phyloP scores from a whole-genome alignment of 2,113 vertebrate species.

The Pterocles gutturalis region DNA sequence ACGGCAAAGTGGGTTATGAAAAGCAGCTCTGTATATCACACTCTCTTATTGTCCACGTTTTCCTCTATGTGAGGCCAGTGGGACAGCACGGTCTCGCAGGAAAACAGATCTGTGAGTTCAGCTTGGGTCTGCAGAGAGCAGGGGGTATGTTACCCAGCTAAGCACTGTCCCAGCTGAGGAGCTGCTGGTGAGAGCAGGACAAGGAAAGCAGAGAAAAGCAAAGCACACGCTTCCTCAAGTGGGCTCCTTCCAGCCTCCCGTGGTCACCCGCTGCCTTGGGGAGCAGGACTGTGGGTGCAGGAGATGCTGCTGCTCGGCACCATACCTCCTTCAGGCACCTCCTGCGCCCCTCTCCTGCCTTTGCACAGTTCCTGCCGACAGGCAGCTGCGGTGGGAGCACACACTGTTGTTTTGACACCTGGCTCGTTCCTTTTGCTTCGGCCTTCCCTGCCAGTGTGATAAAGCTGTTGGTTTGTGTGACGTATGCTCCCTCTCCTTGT shows the following conservation, averaged over 20 bases:
- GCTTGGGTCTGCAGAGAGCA: neutral
- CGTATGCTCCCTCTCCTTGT: neutral
- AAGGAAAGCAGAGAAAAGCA: neutral
- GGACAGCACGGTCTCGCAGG: neutral
- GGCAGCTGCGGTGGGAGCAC: neutral
- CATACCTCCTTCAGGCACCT: neutral
- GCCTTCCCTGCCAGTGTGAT: neutral
- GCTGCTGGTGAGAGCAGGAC: neutral
- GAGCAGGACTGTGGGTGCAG: neutral
- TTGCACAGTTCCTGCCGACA: neutral
- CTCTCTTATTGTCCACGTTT: neutral
- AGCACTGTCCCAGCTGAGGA: neutral
- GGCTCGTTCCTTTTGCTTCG: neutral
- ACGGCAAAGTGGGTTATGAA: neutral
- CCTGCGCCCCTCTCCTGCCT: neutral
- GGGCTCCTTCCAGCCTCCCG: neutral
- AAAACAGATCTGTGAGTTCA: neutral
- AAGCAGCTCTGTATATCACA: neutral
- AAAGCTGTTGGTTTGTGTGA: neutral
- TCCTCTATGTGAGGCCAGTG: neutral
- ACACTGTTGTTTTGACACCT: neutral
- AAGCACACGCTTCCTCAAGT: neutral
- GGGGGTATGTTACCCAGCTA: neutral
- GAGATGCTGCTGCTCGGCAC: neutral
- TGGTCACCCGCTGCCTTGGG: neutral